phyloP scores from a whole-genome alignment of 2,113 vertebrate species.

The Amazona vittata region DNA sequence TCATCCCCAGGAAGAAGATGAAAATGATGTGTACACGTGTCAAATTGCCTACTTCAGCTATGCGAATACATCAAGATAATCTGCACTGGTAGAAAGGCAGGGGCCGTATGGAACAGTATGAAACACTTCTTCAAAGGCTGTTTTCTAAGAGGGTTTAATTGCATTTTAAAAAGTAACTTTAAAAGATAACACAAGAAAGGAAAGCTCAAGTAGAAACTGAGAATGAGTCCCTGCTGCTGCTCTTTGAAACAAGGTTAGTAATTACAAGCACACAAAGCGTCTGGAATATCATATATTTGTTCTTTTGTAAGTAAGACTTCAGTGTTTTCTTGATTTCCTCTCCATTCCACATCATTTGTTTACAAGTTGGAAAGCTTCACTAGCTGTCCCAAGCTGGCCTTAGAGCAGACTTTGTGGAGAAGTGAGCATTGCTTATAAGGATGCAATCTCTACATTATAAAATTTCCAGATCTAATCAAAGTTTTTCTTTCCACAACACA shows the following conservation, averaged over 20 bases:
- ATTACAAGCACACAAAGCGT: not conserved
- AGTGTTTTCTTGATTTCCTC: not conserved
- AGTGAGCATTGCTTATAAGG: not conserved
- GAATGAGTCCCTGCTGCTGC: not conserved
- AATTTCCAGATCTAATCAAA: not conserved
- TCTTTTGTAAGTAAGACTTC: not conserved
- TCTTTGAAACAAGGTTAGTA: not conserved
- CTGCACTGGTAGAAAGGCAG: not conserved
- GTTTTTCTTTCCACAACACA: not conserved
- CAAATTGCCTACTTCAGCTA: not conserved
- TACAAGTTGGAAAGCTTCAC: not conserved
- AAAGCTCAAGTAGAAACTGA: not conserved
- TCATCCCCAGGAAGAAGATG: conserved; percentile 29
- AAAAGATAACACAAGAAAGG: not conserved
- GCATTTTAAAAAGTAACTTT: not conserved
- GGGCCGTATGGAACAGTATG: not conserved
- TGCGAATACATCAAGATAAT: not conserved
- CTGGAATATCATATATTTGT: not conserved
- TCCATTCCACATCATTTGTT: not conserved
- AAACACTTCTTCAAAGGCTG: not conserved
- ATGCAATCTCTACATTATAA: not conserved
- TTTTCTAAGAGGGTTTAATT: not conserved
- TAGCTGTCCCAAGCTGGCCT: not conserved
- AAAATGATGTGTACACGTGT: not conserved
- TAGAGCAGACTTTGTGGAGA: not conserved